Base-by-base conservation (phyloP, 2,888 invertebrate genomes). In the Heliconius aoede region DNA sequence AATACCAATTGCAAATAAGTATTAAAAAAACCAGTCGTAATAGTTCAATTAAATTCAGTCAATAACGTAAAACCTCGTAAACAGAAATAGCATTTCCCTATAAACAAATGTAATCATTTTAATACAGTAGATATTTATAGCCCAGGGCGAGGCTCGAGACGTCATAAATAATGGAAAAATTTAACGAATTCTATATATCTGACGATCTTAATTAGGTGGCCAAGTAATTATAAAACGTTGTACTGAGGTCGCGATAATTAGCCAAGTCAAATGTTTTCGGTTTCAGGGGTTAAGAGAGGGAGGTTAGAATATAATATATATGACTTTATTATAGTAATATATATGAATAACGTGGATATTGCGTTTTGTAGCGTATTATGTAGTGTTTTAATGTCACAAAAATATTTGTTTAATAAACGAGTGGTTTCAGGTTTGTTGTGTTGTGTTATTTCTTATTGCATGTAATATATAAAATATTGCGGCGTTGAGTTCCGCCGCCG, bases 191-290 rank as follows among this genome's bases (percentile, higher is more conserved):
- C 58, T 24, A 64, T 83, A 84, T 86, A 85, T 85, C 85, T 79
- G 71, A 40, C 78, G 79, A 86, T 86, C 85, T 86, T 83, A 86
- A 86, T 86, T 84, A 84, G 84, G 84, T 85, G 84, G 78, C 80
- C 78, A 73, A 67, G 82, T 84, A 84, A 86, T 86, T 85, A 85
- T 65, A 73, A 72, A 79, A 79, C 72, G 77, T 72, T 79, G 78
- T 79, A 76, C 77, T 73, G 73, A 76, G 79, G 79, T 78, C 69
- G 78, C 71, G 79, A 79, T 79, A 76, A 80, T 80, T 80, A 77
- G 72, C 62, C 76, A 55, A 79, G 60, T 71, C 71, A 74, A 71
- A 68, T 72, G 71, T 46, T 58, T 51, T 76, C 60, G 73, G 68
- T 74, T 74, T 74, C 46, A 32, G 71, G 71, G 71, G 69, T 55